phyloP scores from a whole-genome alignment of 2,797 vertebrate genomes.

The Macropodus opercularis region DNA sequence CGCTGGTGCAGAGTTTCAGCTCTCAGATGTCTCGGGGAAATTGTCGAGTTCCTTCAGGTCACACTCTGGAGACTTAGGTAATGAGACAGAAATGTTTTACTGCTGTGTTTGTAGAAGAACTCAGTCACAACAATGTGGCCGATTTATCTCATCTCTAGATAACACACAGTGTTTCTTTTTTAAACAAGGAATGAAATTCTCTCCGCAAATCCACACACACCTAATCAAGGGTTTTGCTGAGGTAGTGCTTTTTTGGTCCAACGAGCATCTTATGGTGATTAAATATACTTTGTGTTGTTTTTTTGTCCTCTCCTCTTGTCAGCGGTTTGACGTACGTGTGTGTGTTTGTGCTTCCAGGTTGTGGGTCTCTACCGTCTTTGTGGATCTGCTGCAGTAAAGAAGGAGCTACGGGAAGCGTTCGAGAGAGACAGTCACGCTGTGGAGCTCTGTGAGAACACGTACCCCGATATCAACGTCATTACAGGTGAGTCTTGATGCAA shows the following conservation, averaged over 20 bases:
- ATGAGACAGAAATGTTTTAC: conserved; percentile 53
- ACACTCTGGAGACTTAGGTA: conserved; percentile 38
- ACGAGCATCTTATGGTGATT: too few relatives aligned
- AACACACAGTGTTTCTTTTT: conserved; percentile 2
- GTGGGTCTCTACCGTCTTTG: conserved; percentile 96
- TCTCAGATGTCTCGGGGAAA: conserved; percentile 43
- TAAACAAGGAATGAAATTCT: not conserved
- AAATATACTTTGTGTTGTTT: conserved; percentile 35
- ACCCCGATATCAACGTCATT: conserved; percentile 98
- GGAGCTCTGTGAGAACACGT: conserved; percentile 90
- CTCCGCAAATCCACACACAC: too few relatives aligned
- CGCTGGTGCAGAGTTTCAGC: conserved; percentile 54
- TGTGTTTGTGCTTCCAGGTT: conserved; percentile 82
- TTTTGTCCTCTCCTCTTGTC: conserved; percentile 24
- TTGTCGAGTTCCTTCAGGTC: conserved; percentile 47
- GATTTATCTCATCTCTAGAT: conserved; percentile 36
- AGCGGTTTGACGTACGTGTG: conserved; percentile 41
- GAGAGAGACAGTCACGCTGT: conserved; percentile 91
- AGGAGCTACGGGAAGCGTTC: conserved; percentile 96
- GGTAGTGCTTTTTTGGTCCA: too few relatives aligned
- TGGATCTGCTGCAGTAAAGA: conserved; percentile 97
- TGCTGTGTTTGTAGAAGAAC: conserved; percentile 20
- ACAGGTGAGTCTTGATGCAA: conserved; percentile 85
- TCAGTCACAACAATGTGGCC: conserved; percentile 27
- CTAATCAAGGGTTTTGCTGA: too few relatives aligned